phyloP scores from a whole-genome alignment of 2,797 vertebrate species.

The Gallinago solitaria region DNA sequence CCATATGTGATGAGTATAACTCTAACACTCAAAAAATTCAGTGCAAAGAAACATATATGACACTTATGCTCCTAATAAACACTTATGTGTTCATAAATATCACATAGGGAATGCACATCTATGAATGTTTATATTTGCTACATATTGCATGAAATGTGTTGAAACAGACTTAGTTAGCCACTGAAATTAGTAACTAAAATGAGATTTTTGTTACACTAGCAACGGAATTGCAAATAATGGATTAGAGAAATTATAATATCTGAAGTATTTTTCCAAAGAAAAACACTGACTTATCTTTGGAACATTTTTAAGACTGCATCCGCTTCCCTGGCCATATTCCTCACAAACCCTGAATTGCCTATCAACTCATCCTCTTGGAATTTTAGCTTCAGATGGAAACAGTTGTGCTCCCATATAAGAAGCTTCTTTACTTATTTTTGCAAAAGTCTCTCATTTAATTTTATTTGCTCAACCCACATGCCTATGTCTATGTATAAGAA shows the following conservation, averaged over 20 bases:
- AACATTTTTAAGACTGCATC: background rate
- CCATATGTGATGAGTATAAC: fast-evolving
- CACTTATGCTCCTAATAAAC: background rate
- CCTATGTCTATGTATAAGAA: background rate
- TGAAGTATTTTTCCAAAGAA: background rate
- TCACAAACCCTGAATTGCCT: background rate
- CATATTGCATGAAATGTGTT: background rate
- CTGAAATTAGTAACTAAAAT: background rate
- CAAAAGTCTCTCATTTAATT: background rate
- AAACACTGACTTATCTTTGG: background rate
- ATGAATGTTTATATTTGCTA: background rate
- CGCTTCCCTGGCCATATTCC: background rate
- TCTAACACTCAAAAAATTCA: background rate
- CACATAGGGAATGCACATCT: background rate
- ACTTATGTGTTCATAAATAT: background rate
- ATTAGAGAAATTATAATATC: background rate
- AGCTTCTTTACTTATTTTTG: background rate
- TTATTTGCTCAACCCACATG: background rate
- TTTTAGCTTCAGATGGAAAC: background rate
- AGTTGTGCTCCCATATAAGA: background rate
- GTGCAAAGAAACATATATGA: background rate
- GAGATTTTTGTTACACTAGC: background rate
- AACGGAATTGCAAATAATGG: background rate
- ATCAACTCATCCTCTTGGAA: background rate
- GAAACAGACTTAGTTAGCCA: background rate